These are phyloP conservation scores for Sebastes minor DNA, from an alignment of 2,797 vertebrate genomes.

Conservation along the genomic window DNA sequence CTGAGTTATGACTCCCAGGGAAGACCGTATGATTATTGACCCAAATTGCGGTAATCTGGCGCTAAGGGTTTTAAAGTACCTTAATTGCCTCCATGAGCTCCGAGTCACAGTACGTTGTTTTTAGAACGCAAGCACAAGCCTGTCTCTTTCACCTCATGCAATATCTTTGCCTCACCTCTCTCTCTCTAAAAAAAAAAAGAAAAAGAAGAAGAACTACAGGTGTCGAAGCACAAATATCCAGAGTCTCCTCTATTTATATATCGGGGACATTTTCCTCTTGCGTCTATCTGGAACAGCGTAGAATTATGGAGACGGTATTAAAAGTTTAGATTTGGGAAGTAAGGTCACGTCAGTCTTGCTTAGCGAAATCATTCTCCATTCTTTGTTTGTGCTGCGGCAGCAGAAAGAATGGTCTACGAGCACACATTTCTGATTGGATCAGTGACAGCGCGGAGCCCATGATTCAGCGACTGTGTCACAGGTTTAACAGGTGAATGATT, in stretches of 20 bases:
- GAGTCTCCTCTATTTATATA: not conserved
- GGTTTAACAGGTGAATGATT: conserved; percentile 5
- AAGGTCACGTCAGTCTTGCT: not conserved
- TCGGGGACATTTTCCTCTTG: not conserved
- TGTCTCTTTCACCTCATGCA: not conserved
- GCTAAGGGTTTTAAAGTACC: not conserved
- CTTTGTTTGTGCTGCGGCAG: not conserved
- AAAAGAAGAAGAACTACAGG: not conserved
- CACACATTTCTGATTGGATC: not conserved
- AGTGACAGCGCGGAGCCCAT: not conserved
- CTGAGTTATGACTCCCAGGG: not conserved
- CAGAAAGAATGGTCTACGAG: not conserved
- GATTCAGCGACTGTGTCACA: not conserved
- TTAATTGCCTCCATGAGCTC: not conserved
- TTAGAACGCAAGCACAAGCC: not conserved
- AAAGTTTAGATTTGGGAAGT: not conserved
- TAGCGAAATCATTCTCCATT: not conserved
- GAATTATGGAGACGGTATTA: not conserved
- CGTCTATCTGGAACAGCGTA: not conserved
- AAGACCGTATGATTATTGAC: not conserved
- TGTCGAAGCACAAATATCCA: not conserved
- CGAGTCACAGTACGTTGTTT: not conserved
- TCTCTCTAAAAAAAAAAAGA: not conserved
- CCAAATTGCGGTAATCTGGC: not conserved
- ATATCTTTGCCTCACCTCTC: not conserved